phyloP scores from a whole-genome alignment of 2,797 vertebrate species.

The Acanthornis magna region DNA sequence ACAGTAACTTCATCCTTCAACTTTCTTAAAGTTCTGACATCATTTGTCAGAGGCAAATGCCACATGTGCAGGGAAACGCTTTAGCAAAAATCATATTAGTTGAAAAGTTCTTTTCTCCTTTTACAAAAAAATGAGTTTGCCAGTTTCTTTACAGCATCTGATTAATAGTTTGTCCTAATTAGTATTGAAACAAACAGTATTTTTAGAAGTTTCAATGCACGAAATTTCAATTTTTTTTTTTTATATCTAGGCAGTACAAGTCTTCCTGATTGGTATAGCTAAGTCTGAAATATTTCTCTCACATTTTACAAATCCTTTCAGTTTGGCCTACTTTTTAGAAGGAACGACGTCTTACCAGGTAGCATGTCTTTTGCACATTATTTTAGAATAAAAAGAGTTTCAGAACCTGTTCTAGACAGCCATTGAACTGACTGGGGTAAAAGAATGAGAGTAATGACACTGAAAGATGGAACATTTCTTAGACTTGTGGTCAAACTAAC shows the following conservation, averaged over 20 bases:
- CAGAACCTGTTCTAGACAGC: neutral
- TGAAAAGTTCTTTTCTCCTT: neutral
- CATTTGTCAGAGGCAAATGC: accelerated
- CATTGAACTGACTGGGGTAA: neutral
- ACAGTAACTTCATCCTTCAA: neutral
- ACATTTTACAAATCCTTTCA: neutral
- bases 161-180: neutral
- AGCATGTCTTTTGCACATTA: neutral
- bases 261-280: neutral
- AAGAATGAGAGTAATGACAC: neutral
- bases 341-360: neutral
- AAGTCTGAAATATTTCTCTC: neutral
- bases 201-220: neutral
- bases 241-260: neutral
- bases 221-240: too few species aligned
- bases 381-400: neutral
- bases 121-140: neutral
- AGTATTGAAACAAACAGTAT: neutral
- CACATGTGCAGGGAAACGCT: neutral
- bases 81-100: neutral
- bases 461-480: neutral
- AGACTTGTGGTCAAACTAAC: neutral
- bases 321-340: neutral
- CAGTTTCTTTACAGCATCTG: neutral
- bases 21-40: neutral